Evolutionary conservation across 2,113 vertebrate genomes (phyloP).

Genomic region (Willisornis vidua): DNA sequence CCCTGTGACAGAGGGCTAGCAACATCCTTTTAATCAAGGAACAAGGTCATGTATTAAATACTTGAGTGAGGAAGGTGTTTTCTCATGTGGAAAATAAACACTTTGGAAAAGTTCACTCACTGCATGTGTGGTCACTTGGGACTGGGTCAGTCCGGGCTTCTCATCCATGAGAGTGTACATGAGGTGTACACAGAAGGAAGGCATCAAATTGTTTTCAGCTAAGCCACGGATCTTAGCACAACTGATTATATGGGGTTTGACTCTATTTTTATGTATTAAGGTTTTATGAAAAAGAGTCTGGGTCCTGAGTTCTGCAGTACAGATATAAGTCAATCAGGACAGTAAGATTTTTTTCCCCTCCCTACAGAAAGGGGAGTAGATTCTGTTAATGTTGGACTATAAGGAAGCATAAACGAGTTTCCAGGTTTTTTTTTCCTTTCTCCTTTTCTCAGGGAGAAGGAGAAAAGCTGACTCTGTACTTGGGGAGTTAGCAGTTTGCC

Average conservation of each 20-base stretch:
- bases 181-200: not conserved
- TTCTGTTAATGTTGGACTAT: not conserved
- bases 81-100: not conserved
- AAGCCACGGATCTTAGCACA: not conserved
- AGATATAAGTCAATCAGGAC: not conserved
- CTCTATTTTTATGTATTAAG: not conserved
- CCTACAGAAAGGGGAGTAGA: not conserved
- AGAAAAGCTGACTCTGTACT: no score
- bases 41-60: not conserved
- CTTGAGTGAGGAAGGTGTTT: not conserved
- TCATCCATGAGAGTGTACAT: not conserved
- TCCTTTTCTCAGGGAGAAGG: no score
- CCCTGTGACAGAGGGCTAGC: not conserved
- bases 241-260: not conserved
- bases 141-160: accelerated
- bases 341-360: not conserved
- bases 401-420: not conserved
- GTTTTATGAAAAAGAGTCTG: not conserved
- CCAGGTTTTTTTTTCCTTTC: no score
- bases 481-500: no score
- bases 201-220: not conserved
- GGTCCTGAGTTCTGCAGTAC: not conserved
- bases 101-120: not conserved
- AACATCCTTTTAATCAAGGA: not conserved
- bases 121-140: accelerated